Evolutionary conservation across 2,113 vertebrate species (phyloP).

Genomic region (Ammodramus savannarum): DNA sequence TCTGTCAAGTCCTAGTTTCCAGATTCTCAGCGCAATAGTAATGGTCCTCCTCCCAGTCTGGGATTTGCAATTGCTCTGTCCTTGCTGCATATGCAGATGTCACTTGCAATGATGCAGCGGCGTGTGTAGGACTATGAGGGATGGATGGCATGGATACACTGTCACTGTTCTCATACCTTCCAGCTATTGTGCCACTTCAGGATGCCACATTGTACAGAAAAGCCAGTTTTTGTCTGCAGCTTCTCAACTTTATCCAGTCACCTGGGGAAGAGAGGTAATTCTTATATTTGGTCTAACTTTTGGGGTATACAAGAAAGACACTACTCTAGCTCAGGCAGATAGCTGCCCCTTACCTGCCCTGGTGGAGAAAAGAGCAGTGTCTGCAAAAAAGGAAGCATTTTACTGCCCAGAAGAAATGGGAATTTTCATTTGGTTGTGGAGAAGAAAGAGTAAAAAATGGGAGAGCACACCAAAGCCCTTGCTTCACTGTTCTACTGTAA

Average conservation of each 20-base stretch:
- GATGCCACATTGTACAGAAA: not conserved
- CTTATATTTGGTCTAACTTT: not conserved
- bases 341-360: not conserved
- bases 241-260: not conserved
- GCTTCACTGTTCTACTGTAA: not conserved
- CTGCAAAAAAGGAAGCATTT: not conserved
- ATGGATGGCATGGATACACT: not conserved
- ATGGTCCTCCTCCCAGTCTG: fast-evolving
- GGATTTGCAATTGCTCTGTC: not conserved
- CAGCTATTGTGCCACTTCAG: not conserved
- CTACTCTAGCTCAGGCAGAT: not conserved
- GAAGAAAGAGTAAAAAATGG: not conserved
- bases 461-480: not conserved
- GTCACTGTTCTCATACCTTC: not conserved
- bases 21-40: not conserved
- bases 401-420: not conserved
- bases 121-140: fast-evolving
- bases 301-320: not conserved
- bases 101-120: not conserved
- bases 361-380: not conserved
- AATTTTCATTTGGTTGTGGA: not conserved
- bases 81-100: not conserved
- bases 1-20: not conserved
- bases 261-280: not conserved
- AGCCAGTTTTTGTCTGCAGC: not conserved